Base-by-base conservation (phyloP, 2,797 vertebrate species). In the Paguma larvata region DNA sequence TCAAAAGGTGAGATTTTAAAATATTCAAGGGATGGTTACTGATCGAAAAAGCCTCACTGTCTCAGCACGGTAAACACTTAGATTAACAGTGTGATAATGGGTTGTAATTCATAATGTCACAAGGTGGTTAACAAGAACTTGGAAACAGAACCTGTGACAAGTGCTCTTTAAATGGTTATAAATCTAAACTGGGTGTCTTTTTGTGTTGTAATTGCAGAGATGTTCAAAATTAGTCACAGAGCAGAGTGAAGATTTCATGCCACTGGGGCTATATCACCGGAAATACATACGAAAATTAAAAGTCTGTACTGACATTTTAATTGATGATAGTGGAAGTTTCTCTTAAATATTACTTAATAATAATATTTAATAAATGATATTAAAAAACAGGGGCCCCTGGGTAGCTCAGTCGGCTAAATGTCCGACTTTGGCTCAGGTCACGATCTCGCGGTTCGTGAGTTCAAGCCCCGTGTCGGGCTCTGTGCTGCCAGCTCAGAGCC, bases 71-170 rank as follows among this genome's bases (percentile, higher is more conserved):
- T 98, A 98, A 99, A 99, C 97, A 98, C 51, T 91, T 67, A 98
- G 97, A 98, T 96, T 97, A 98, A 98, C 98, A 98, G 93, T 21
- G 97, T 98, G 98, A 95, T 97, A 98, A 97, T 96, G 98, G 97
- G 91, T 96, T 97, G 97, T 98, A 97, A 97, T 93, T 97, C 98
- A 97, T 87, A 94, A 97, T 96, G 96, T 92, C 98, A 85, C 68
- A 89, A 44, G 86, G 38, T 79, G 87, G 94, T 95, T 98, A 97
- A 97, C 97, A 44, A 96, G 96, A 98, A 97, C 94, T 94, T 97
- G 93, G 38, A 73, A 34, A 73, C 97, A 98, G 97, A 98, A 98
- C 97, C 86, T 83, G 89, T 41, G 96, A 97, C 92, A 96, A 93
- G 59, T 95, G 91, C 89, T 95, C 44, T 91, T 96, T 67, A 84